Evolutionary conservation across 2,113 vertebrate genomes (phyloP), one percentile per base, ranked within the genome.

Genomic region (Ctenomys sociabilis): DNA sequence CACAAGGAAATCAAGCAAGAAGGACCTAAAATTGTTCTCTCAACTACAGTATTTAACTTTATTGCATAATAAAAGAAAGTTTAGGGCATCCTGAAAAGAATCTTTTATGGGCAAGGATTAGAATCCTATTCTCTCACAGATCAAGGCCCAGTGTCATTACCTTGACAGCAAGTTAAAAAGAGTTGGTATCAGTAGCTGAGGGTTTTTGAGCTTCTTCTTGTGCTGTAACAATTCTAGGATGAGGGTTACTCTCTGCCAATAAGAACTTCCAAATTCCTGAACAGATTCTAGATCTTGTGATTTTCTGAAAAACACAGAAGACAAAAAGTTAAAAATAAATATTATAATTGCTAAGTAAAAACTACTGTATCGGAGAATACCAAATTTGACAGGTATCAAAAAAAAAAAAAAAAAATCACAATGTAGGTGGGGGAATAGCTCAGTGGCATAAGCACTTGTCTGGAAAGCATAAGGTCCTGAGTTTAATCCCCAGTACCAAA

Each of bases 181-280:
- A 0, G 98, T 97, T 0, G 99, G 99, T 5, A 99, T 98, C 98
- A 99, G 30, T 0, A 92, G 91, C 97, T 99, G 99, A 0, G 99
- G 98, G 40, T 94, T 98, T 96, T 97, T 99, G 35, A 99, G 98
- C 92, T 99, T 99, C 98, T 99, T 99, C 98, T 99, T 99, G 97
- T 99, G 99, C 96, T 99, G 99, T 88, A 99, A 98, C 72, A 99
- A 98, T 97, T 99, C 99, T 96, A 99, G 98, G 97, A 99, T 99
- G 82, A 99, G 98, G 0, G 99, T 99, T 86, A 99, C 99, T 75
- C 99, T 99, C 90, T 98, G 98, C 99, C 99, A 99, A 75, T 98
- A 98, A 87, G 99, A 98, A 1, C 94, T 94, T 91, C 88, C 98
- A n/a, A 96, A 91, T 88, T 98, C 98, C 49, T 98, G 97, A 43